Evolutionary conservation across 1,140 invertebrate species (phyloP).

Genomic region (Platorchestia sp.): DNA sequence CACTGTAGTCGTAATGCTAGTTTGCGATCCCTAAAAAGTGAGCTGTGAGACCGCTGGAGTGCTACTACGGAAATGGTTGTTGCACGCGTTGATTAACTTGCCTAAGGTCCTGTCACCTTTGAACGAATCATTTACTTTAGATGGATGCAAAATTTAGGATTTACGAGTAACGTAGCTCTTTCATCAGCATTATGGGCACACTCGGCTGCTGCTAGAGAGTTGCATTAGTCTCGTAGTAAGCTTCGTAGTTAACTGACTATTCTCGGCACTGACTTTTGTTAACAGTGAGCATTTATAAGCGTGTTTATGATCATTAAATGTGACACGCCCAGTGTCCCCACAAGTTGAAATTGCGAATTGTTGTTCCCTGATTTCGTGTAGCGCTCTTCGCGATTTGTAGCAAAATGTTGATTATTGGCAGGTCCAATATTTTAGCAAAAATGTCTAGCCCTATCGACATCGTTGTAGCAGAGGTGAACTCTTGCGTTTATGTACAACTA

Average conservation of each 20-base stretch:
- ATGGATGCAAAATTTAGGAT: neutral
- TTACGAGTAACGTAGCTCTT: neutral
- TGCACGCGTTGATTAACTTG: neutral
- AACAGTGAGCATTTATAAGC: no score
- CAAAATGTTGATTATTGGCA: neutral
- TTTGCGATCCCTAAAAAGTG: neutral
- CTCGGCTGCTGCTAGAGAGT: neutral
- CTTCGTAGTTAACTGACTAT: no score
- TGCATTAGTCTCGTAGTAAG: neutral
- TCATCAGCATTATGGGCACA: neutral
- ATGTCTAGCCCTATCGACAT: neutral
- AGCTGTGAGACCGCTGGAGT: neutral
- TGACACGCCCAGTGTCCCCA: neutral
- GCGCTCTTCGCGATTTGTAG: neutral
- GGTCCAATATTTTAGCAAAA: no score
- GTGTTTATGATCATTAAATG: neutral
- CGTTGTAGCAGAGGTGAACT: neutral
- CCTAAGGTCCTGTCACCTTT: neutral
- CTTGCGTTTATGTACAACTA: neutral
- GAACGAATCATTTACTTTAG: neutral
- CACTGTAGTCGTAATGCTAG: neutral
- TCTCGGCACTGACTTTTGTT: no score
- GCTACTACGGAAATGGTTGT: neutral
- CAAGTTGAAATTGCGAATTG: neutral
- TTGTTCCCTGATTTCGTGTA: neutral